A percentile compares a stretch with the other conserved stretches of the same genome.
Conservation (phyloP, 2,888 invertebrate species). For the Pilophorus perplexus region DNA sequence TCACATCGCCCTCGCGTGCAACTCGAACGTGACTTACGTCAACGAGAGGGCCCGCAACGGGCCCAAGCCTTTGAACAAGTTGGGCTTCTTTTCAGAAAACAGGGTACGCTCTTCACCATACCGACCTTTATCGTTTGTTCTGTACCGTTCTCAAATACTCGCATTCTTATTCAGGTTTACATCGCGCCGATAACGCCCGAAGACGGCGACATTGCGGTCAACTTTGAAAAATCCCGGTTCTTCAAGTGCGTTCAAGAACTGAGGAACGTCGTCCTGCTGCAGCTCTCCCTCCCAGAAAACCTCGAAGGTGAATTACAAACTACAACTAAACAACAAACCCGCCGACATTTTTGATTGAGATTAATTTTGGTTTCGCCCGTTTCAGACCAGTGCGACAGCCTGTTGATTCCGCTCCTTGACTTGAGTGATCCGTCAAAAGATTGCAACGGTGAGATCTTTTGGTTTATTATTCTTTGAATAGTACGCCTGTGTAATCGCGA, state of each 20-base stretch:
- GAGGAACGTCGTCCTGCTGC: conserved; percentile 62
- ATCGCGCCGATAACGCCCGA: conserved; percentile 54
- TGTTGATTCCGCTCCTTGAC: conserved; percentile 31
- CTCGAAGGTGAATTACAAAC: conserved; percentile 55
- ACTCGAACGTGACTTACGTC: conserved; percentile 1
- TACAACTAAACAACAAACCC: too few relatives aligned
- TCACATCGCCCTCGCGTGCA: conserved; percentile 30
- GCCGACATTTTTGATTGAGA: not conserved
- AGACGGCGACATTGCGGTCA: conserved; percentile 52
- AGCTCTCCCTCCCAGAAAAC: conserved; percentile 62
- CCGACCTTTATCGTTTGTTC: too few relatives aligned
- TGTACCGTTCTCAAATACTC: not conserved
- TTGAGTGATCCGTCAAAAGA: conserved; percentile 13
- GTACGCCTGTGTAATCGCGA: too few relatives aligned
- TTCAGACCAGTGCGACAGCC: conserved; percentile 28
- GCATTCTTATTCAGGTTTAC: conserved; percentile 44
- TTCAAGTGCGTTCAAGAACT: conserved; percentile 59
- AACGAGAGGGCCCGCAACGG: not conserved
- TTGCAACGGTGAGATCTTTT: too few relatives aligned
- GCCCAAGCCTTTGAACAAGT: conserved; percentile 25
- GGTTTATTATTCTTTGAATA: too few relatives aligned
- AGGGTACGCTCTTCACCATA: conserved; percentile 31
- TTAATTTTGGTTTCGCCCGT: not conserved
- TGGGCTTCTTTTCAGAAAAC: conserved; percentile 31
- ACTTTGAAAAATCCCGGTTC: conserved; percentile 56